Evolutionary conservation across 1,140 invertebrate species (phyloP), one percentile per base, ranked within the genome.

Genomic region (Calliopsis andreniformis): DNA sequence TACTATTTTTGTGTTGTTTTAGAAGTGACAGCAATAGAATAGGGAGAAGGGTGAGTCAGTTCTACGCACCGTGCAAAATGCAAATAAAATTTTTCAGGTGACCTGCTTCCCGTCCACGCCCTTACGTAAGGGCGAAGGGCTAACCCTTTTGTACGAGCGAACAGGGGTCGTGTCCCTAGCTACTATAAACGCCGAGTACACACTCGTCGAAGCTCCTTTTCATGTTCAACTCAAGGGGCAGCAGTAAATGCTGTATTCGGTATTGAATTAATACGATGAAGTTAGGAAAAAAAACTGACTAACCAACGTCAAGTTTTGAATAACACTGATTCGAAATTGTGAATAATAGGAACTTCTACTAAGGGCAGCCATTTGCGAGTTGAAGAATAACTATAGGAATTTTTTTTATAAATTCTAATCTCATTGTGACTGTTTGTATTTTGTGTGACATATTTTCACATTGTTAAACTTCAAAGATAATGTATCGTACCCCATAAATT

Each of bases 1-100:
- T 2, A 45, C 4, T 8, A 6, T 45, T 45, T 45, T 45, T 49
- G 7, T 5, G 2, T n/a, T 14, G 43, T 30, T 20, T 32, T 25
- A 59, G 30, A 5, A 18, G 51, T 43, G 32, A 69, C 47, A 18
- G 25, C 32, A 49, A n/a, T n/a, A n/a, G n/a, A n/a, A n/a, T n/a
- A 18, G 28, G 25, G 10, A 12, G 4, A 59, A 47, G 4, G 35
- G 28, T 23, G n/a, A 7, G 10, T 39, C 35, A 47, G 51, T 30
- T 32, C 4, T 12, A 75, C 30, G 30, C 45, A 47, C 28, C 62
- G 71, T 47, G 39, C 51, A 63, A 75, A 75, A 58, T 67, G 71
- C 71, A 75, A 75, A 75, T 75, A 67, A 75, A 75, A 67, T 67
- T 75, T 67, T 58, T 75, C 71, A 67, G 62, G 32, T 64, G 71